Conservation (phyloP, 2,888 invertebrate genomes). For the Pristionchus entomophagus region DNA sequence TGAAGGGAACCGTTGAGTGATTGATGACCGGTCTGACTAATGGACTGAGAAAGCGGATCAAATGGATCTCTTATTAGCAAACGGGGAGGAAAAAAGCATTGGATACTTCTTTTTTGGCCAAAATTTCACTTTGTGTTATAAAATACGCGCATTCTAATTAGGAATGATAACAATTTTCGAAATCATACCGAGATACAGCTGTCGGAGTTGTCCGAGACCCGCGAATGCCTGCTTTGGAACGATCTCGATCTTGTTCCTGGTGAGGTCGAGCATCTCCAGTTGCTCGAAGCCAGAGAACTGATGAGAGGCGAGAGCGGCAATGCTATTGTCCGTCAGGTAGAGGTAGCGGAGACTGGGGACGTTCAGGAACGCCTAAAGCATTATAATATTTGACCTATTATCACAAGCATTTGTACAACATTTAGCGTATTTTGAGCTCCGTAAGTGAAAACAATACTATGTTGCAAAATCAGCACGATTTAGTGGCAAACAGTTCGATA, state of each 20-base stretch:
- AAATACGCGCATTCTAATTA: no score
- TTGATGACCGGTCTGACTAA: conserved; percentile 20
- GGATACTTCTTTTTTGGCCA: no score
- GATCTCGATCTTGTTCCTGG: conserved; percentile 60
- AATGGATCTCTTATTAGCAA: neutral
- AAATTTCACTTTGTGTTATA: no score
- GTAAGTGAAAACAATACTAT: neutral
- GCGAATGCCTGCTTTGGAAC: conserved; percentile 61
- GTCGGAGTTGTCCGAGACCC: conserved; percentile 66
- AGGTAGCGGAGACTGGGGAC: conserved; percentile 74
- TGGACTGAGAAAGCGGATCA: conserved; percentile 15
- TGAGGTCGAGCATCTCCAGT: conserved; percentile 72
- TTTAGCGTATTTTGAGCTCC: no score
- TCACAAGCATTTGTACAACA: neutral
- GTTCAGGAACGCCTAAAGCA: conserved; percentile 74
- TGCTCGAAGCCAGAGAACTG: conserved; percentile 74
- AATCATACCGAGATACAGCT: conserved; percentile 71
- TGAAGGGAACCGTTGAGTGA: conserved; percentile 7
- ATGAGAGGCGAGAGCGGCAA: conserved; percentile 60
- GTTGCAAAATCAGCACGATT: neutral
- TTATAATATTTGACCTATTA: neutral
- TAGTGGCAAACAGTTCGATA: neutral
- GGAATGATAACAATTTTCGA: no score
- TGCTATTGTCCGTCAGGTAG: conserved; percentile 72
- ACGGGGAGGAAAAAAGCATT: neutral